Conservation (phyloP, 2,888 invertebrate genomes). For the Dascillus cervinus region DNA sequence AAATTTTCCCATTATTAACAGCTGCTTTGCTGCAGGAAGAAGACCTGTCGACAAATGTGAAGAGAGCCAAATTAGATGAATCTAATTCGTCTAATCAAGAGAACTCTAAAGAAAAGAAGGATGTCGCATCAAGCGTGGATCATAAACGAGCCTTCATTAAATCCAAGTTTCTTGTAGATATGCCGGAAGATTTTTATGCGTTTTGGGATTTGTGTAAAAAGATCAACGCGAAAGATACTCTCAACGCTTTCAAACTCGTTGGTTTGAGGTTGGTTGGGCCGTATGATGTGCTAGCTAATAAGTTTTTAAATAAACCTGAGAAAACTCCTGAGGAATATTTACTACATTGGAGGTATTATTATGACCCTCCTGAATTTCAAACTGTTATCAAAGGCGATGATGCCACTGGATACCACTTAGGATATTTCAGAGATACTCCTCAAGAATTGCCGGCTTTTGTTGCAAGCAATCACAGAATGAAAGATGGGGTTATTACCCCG, state of each 20-base stretch:
- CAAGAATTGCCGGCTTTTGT: slow-evolving; percentile 66
- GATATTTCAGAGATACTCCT: slow-evolving; percentile 83
- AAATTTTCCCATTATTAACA: slow-evolving; percentile 1
- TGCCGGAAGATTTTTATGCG: slow-evolving; percentile 85
- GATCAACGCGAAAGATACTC: slow-evolving; percentile 49
- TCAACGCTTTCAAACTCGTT: slow-evolving; percentile 55
- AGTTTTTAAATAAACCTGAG: slow-evolving; percentile 46
- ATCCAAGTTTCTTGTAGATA: slow-evolving; percentile 70
- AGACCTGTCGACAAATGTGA: slow-evolving; percentile 1
- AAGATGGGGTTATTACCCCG: slow-evolving; percentile 61
- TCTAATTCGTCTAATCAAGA: slow-evolving; percentile 17
- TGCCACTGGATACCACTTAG: slow-evolving; percentile 71
- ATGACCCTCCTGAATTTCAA: slow-evolving; percentile 93
- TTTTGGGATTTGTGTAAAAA: slow-evolving; percentile 71
- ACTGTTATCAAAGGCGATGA: slow-evolving; percentile 65
- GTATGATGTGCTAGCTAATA: slow-evolving; percentile 70
- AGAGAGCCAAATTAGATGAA: slow-evolving; percentile 4
- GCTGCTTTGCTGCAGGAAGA: neutral
- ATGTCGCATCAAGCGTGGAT: neutral
- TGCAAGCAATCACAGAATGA: slow-evolving; percentile 63
- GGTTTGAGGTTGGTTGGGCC: slow-evolving; percentile 77
- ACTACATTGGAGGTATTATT: slow-evolving; percentile 83
- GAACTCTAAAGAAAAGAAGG: neutral
- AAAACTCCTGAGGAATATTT: slow-evolving; percentile 55
- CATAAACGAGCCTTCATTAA: slow-evolving; percentile 48